Percentiles rank a stretch among this genome's conserved stretches.
Conservation (phyloP, 2,888 invertebrate genomes). For the Ochropleura leucogaster region DNA sequence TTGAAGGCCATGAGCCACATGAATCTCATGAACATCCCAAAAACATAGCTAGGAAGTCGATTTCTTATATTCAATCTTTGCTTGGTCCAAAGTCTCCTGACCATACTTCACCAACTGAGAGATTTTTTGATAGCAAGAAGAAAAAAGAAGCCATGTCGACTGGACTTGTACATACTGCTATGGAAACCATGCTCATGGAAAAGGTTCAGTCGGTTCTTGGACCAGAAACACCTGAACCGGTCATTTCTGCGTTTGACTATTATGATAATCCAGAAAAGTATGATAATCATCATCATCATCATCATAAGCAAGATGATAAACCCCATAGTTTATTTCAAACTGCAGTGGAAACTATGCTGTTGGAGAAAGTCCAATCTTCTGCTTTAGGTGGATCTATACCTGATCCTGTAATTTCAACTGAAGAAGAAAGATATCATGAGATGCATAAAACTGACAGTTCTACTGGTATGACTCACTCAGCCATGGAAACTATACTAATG, state of each 20-base stretch:
- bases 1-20: constrained; percentile 26
- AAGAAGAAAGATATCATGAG: constrained; percentile 26
- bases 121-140: constrained; percentile 48
- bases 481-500: constrained; percentile 88
- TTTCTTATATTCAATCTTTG: constrained; percentile 57
- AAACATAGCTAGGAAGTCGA: constrained; percentile 46
- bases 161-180: constrained; percentile 86
- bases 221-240: constrained; percentile 74
- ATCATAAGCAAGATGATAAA: constrained; percentile 48
- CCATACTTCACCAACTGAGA: constrained; percentile 52
- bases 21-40: constrained; percentile 38
- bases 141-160: constrained; percentile 72
- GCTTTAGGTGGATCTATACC: constrained; percentile 46
- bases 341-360: constrained; percentile 64
- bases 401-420: constrained; percentile 43
- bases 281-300: constrained; percentile 27
- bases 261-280: constrained; percentile 50
- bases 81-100: constrained; percentile 52
- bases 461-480: constrained; percentile 82
- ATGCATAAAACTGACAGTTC: constrained; percentile 55
- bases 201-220: constrained; percentile 83
- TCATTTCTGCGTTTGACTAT: constrained; percentile 62
- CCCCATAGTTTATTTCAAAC: constrained; percentile 66
- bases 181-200: constrained; percentile 89
- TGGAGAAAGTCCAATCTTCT: constrained; percentile 47